Conservation (phyloP, 2,797 vertebrate species). For the Columba guinea region DNA sequence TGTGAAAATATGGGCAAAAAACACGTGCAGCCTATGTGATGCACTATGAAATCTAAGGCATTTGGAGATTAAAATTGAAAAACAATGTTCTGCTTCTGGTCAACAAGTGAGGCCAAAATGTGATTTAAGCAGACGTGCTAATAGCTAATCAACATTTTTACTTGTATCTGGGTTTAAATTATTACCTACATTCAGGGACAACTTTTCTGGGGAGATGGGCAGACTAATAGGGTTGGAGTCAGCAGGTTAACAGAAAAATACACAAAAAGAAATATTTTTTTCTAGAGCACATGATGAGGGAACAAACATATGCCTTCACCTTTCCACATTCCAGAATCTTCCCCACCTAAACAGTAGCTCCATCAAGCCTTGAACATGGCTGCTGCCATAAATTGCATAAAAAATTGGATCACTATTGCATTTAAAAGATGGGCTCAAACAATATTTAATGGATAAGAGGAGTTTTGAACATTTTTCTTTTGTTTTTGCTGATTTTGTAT, state of each 20-base stretch:
- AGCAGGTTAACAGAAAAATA: not conserved
- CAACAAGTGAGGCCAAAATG: not conserved
- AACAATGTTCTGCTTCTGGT: not conserved
- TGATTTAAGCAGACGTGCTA: not conserved
- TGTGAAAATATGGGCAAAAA: not conserved
- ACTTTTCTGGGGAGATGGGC: not conserved
- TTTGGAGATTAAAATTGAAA: not conserved
- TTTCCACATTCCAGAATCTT: not conserved
- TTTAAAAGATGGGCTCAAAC: not conserved
- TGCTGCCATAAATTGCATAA: not conserved
- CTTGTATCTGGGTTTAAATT: not conserved
- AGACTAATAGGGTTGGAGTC: not conserved
- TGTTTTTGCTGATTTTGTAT: not conserved
- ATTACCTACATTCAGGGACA: not conserved
- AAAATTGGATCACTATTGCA: not conserved
- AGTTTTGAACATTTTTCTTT: not conserved
- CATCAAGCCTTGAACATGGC: rapidly evolving
- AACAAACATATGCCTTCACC: rapidly evolving
- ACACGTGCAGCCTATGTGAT: not conserved
- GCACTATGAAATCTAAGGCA: not conserved
- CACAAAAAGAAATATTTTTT: not conserved
- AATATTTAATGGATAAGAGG: not conserved
- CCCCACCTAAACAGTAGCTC: not conserved
- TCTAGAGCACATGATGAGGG: not conserved
- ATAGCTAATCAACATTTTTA: not conserved